phyloP scores from a whole-genome alignment of 53 echinoderm and acorn worm species.

The Paracentrotus lividus region DNA sequence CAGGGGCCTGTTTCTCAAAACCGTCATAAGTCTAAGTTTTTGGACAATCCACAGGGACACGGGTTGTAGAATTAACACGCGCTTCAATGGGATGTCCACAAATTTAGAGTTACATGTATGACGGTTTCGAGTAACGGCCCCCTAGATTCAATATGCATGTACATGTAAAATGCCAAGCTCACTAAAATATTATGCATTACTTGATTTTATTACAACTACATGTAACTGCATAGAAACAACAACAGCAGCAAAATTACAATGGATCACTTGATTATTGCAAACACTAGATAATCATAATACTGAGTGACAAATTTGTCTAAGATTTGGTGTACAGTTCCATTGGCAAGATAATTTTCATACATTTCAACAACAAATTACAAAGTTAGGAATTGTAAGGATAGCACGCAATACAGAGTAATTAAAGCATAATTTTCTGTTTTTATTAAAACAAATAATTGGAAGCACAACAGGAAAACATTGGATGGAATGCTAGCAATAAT shows the following conservation, averaged over 20 bases:
- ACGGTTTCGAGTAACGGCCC: no score
- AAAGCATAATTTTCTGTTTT: not conserved
- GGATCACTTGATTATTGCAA: not conserved
- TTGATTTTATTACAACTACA: not conserved
- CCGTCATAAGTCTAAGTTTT: no score
- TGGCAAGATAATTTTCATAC: not conserved
- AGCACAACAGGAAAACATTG: not conserved
- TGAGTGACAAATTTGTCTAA: conserved; percentile 4
- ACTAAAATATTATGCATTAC: not conserved
- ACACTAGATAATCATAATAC: not conserved
- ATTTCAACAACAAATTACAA: not conserved
- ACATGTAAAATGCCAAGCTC: not conserved
- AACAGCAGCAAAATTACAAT: not conserved
- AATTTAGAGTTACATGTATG: no score
- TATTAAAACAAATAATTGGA: not conserved
- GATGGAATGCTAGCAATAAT: not conserved
- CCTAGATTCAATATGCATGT: not conserved
- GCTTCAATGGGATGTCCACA: no score
- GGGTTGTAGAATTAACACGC: no score
- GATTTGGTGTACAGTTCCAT: conserved; percentile 49
- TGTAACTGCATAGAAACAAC: not conserved
- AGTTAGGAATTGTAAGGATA: not conserved
- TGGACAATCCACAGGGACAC: no score
- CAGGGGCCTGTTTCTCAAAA: no score
- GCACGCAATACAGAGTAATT: not conserved